Conservation (phyloP, 2,888 invertebrate species). For the Folsomia candida region DNA sequence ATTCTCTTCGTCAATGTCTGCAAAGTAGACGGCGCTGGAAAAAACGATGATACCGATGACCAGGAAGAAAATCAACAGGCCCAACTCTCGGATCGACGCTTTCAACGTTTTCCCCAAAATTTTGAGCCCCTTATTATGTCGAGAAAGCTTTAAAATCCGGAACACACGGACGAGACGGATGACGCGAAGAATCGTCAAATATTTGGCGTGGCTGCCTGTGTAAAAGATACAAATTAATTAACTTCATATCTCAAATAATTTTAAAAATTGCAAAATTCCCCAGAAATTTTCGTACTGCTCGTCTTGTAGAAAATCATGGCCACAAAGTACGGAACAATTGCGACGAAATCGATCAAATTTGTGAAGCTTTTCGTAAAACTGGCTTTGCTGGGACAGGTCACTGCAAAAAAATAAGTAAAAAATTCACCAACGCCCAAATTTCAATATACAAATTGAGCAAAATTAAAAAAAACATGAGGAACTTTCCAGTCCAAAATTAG, state of each 20-base stretch:
- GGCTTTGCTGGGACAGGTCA: conserved; percentile 23
- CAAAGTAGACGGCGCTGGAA: conserved; percentile 38
- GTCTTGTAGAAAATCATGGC: background rate
- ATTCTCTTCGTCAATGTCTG: conserved; percentile 11
- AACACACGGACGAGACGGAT: conserved; percentile 46
- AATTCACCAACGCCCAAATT: no score
- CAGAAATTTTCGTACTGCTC: background rate
- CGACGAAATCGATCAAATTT: conserved; percentile 44
- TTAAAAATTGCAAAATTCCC: background rate
- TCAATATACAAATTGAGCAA: background rate
- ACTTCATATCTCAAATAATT: background rate
- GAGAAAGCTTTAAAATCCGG: conserved; percentile 45
- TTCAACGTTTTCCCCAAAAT: conserved; percentile 43
- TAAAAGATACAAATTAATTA: background rate
- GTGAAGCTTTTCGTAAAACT: conserved; percentile 29
- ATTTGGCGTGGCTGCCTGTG: background rate
- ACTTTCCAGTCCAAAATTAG: background rate
- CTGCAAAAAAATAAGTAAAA: background rate
- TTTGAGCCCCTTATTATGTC: conserved; percentile 39
- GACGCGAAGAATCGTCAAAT: conserved; percentile 35
- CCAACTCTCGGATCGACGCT: conserved; percentile 46
- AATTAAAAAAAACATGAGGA: background rate
- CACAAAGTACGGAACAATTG: conserved; percentile 43
- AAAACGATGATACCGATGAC: conserved; percentile 41
- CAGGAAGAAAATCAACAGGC: conserved; percentile 42